Evolutionary conservation across 92 coral and sea anemone genomes (phyloP).

Genomic region (Phenganax subtilis): DNA sequence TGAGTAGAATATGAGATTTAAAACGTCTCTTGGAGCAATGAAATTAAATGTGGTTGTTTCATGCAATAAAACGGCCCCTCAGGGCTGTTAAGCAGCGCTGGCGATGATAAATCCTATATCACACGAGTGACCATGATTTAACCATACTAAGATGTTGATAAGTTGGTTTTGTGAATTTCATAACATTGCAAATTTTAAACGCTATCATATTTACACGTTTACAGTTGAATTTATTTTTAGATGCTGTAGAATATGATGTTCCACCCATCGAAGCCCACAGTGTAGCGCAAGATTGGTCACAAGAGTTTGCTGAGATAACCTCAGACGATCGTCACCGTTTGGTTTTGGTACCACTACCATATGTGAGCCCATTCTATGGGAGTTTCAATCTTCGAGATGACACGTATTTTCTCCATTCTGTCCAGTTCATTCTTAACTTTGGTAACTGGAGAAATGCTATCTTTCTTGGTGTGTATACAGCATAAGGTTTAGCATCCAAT

Average conservation of each 20-base stretch:
- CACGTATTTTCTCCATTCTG: slow-evolving; percentile 5
- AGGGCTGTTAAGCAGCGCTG: no score
- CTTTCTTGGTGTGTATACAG: slow-evolving; percentile 2
- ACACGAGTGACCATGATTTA: no score
- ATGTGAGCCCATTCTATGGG: slow-evolving; percentile 17
- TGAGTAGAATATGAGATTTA: no score
- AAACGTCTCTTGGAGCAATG: no score
- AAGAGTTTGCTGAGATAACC: not conserved
- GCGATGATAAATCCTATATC: no score
- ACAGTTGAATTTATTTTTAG: not conserved
- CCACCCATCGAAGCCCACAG: not conserved
- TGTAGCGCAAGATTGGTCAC: not conserved
- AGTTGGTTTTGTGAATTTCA: no score
- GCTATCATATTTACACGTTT: not conserved
- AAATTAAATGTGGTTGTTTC: not conserved
- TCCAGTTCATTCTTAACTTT: not conserved
- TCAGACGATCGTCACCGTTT: not conserved
- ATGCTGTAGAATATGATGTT: not conserved
- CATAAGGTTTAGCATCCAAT: not conserved
- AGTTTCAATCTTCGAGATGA: not conserved
- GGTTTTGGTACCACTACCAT: no score
- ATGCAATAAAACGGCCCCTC: not conserved
- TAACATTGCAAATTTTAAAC: no score
- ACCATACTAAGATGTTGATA: no score
- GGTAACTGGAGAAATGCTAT: not conserved